A percentile compares a stretch with the other conserved stretches of the same genome.
These are phyloP conservation scores for Latheticus oryzae DNA, from an alignment of 2,888 invertebrate genomes.

Conservation along the genomic window DNA sequence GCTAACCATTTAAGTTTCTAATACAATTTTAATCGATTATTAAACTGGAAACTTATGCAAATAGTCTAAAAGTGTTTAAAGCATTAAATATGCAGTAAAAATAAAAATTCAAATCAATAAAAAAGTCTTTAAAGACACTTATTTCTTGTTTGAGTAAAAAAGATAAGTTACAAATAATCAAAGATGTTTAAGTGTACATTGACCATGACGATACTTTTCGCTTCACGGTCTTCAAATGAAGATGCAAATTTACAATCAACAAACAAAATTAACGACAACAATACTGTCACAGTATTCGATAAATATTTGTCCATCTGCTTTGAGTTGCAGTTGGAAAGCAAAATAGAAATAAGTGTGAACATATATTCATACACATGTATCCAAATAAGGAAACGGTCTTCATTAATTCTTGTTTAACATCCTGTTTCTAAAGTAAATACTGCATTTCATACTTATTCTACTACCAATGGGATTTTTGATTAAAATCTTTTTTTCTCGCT, in stretches of 20 bases:
- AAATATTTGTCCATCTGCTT: constrained; percentile 20
- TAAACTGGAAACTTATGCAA: not conserved
- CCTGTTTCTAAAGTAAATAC: constrained; percentile 28
- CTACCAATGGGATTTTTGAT: no score
- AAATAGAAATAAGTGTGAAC: constrained; percentile 10
- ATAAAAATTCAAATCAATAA: no score
- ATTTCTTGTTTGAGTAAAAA: constrained; percentile 8
- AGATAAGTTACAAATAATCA: constrained; percentile 8
- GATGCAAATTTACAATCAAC: constrained; percentile 23
- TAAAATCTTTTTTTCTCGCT: constrained; percentile 2
- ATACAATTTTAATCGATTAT: not conserved
- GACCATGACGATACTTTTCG: constrained; percentile 13
- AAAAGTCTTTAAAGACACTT: no score
- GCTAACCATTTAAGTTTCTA: no score
- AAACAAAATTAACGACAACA: constrained; percentile 27
- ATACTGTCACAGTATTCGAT: constrained; percentile 16
- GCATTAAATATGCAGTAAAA: no score
- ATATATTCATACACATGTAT: constrained; percentile 17
- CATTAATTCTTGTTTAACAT: constrained; percentile 9
- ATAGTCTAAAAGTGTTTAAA: no score
- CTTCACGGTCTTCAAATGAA: constrained; percentile 16
- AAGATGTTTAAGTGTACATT: constrained; percentile 7
- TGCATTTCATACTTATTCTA: not conserved
- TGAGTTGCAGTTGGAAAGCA: constrained; percentile 4
- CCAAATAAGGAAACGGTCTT: constrained; percentile 8